Evolutionary conservation across 2,113 vertebrate species (phyloP).

Genomic region (Siniperca chuatsi): DNA sequence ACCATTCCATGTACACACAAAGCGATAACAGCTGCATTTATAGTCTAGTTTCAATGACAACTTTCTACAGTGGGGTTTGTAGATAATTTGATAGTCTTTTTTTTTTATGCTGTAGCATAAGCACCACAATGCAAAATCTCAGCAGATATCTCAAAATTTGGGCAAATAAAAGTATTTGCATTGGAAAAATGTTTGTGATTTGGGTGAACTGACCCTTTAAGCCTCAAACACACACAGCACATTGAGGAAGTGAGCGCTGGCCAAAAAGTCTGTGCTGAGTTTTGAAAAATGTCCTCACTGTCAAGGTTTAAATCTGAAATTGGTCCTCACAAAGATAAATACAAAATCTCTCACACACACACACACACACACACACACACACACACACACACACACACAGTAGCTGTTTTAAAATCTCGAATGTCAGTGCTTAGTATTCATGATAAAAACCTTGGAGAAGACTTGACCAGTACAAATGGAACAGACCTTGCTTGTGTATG

Average conservation of each 20-base stretch:
- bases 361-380: slow-evolving; percentile 14
- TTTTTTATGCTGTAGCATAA: no score
- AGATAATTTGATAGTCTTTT: background rate
- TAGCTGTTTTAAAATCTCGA: background rate
- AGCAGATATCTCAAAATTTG: background rate
- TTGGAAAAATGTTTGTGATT: background rate
- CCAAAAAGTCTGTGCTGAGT: background rate
- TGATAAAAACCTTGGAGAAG: slow-evolving; percentile 18
- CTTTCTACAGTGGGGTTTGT: background rate
- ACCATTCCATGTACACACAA: background rate
- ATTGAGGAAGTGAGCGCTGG: background rate
- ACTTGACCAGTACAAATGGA: slow-evolving; percentile 23
- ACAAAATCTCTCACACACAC: background rate
- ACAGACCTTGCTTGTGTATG: slow-evolving; percentile 17
- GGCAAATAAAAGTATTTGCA: background rate
- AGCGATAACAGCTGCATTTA: background rate
- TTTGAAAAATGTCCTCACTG: background rate
- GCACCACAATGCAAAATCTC: background rate
- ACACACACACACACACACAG: background rate
- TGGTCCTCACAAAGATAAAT: background rate
- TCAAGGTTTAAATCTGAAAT: background rate
- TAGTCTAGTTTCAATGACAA: background rate
- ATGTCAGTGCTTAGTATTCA: background rate
- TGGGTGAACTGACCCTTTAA: background rate
- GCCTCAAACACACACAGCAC: background rate